A percentile compares a stretch with the other conserved stretches of the same genome.
These are phyloP conservation scores for Acrossocheilus wenchowensis DNA, from an alignment of 2,797 vertebrate genomes.

Conservation along the genomic window DNA sequence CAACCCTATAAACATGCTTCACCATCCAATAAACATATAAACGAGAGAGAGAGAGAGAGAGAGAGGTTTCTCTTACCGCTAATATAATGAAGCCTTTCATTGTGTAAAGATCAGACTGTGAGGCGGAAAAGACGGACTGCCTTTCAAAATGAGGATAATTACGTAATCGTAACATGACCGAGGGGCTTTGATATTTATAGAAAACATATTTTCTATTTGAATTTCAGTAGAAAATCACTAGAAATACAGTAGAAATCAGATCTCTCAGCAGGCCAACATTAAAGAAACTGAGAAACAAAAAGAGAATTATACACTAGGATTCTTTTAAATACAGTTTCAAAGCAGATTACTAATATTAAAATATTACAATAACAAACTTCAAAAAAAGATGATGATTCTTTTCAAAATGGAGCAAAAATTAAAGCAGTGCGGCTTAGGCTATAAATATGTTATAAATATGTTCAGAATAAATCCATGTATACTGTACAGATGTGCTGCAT, in stretches of 20 bases:
- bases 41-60: not conserved
- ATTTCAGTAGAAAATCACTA: too few species aligned
- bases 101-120: not conserved
- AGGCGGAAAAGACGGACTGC: too few species aligned
- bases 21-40: not conserved
- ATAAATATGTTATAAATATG: conserved; percentile 37
- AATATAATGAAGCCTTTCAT: not conserved
- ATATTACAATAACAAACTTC: too few species aligned
- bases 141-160: not conserved
- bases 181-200: not conserved
- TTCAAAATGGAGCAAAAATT: too few species aligned
- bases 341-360: too few species aligned
- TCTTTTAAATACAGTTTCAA: too few species aligned
- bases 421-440: too few species aligned
- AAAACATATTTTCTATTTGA: not conserved
- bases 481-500: not conserved
- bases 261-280: too few species aligned
- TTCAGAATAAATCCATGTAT: conserved; percentile 56
- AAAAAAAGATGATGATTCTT: too few species aligned
- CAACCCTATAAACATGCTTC: not conserved
- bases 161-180: not conserved
- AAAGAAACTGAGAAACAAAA: too few species aligned
- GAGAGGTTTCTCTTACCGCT: not conserved
- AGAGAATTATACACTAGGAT: too few species aligned
- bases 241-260: too few species aligned